These are phyloP conservation scores for Setophaga coronata DNA, from an alignment of 2,113 vertebrate species.

Conservation along the genomic window DNA sequence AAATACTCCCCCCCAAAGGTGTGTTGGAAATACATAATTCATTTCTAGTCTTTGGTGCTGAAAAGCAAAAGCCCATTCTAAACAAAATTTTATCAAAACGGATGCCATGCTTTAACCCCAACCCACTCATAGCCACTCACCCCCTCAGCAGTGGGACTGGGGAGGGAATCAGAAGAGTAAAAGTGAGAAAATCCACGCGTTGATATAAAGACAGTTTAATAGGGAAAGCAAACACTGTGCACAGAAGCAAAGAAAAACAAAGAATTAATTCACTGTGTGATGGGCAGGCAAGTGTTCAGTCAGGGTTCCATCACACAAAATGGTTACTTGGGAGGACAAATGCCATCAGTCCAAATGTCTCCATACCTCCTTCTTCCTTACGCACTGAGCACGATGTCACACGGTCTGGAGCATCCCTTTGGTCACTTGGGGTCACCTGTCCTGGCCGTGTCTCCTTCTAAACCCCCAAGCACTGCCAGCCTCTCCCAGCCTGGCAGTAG, in stretches of 20 bases:
- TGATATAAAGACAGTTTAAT: background rate
- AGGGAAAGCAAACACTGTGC: background rate
- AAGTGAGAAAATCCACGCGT: background rate
- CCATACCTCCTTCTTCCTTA: background rate
- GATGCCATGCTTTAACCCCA: background rate
- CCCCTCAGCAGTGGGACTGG: accelerated
- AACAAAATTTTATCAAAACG: background rate
- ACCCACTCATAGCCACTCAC: accelerated
- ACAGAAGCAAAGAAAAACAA: background rate
- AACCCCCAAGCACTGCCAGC: accelerated
- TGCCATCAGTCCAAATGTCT: too few relatives aligned
- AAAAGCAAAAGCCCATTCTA: background rate
- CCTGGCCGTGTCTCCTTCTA: background rate
- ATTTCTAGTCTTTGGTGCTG: background rate
- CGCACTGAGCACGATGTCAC: accelerated
- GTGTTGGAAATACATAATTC: background rate
- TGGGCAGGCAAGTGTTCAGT: background rate
- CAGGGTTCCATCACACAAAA: accelerated
- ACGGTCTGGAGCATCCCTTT: accelerated
- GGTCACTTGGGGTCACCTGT: background rate
- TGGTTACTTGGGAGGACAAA: background rate
- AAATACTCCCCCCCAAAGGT: accelerated
- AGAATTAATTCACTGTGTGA: background rate
- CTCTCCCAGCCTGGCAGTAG: background rate
- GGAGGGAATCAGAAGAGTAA: background rate